Conservation (phyloP, 1,140 invertebrate species). For the Drosophila serrata region DNA sequence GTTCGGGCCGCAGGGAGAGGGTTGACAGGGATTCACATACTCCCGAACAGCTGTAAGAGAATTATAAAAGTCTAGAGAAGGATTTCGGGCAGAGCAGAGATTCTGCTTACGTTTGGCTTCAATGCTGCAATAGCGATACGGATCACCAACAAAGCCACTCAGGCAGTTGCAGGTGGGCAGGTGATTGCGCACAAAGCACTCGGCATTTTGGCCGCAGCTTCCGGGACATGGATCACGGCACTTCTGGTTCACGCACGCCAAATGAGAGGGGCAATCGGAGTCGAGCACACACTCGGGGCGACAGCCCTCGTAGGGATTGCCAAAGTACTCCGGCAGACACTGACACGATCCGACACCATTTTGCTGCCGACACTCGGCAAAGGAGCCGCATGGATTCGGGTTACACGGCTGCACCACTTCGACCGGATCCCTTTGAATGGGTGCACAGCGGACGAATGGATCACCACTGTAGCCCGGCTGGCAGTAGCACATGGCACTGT, state of each 20-base stretch:
- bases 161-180: slow-evolving; percentile 90
- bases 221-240: slow-evolving; percentile 88
- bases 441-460: slow-evolving; percentile 88
- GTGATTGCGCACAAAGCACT: slow-evolving; percentile 91
- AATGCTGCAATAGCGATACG: slow-evolving; percentile 87
- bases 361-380: slow-evolving; percentile 86
- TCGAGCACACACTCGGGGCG: slow-evolving; percentile 88
- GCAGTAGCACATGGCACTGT: slow-evolving; percentile 91
- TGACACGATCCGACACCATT: slow-evolving; percentile 85
- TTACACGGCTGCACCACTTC: slow-evolving; percentile 85
- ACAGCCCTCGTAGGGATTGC: slow-evolving; percentile 87
- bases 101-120: slow-evolving; percentile 73
- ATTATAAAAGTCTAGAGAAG: not conserved
- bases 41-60: slow-evolving; percentile 65
- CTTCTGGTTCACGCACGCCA: slow-evolving; percentile 87
- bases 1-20: slow-evolving; percentile 90
- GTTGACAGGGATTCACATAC: slow-evolving; percentile 87
- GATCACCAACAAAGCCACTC: slow-evolving; percentile 89
- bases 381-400: slow-evolving; percentile 87
- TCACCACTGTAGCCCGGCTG: slow-evolving; percentile 89
- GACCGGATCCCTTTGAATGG: slow-evolving; percentile 85
- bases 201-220: slow-evolving; percentile 88
- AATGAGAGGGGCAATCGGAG: slow-evolving; percentile 87
- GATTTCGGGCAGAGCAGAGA: not conserved
- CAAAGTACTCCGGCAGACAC: slow-evolving; percentile 86